Evolutionary conservation across 2,888 invertebrate species (phyloP).

Genomic region (Mesorhabditis spiculigera): DNA sequence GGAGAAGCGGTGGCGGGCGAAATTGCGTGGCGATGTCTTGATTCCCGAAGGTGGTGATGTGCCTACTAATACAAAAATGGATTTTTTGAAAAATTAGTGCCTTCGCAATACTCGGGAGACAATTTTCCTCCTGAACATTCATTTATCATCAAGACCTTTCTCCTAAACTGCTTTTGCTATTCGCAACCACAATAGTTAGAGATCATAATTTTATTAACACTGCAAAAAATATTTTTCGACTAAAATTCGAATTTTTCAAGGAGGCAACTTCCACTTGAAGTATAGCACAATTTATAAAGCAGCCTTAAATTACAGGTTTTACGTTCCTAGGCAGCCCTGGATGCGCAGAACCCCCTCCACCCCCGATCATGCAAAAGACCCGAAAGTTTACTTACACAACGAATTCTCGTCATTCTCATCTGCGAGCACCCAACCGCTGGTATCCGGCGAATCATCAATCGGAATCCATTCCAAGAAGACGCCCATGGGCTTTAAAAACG

Average conservation of each 20-base stretch:
- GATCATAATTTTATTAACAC: too few relatives aligned
- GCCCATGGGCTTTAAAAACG: slow-evolving; percentile 33
- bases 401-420: slow-evolving; percentile 19
- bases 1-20: slow-evolving; percentile 34
- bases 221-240: too few relatives aligned
- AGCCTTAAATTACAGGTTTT: too few relatives aligned
- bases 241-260: slow-evolving; percentile 15
- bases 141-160: too few relatives aligned
- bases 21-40: slow-evolving; percentile 1
- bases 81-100: slow-evolving; percentile 2
- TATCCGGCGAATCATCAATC: slow-evolving; percentile 25
- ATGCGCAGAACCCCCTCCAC: too few relatives aligned
- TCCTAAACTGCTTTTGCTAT: too few relatives aligned
- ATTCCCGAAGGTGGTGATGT: slow-evolving; percentile 6
- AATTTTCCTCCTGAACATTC: too few relatives aligned
- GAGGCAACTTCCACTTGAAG: slow-evolving; percentile 10
- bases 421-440: slow-evolving; percentile 37
- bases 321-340: too few relatives aligned
- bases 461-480: slow-evolving; percentile 57
- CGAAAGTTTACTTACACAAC: background rate
- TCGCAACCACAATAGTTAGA: too few relatives aligned
- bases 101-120: slow-evolving; percentile 5
- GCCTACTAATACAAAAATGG: background rate
- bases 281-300: too few relatives aligned
- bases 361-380: too few relatives aligned